These are phyloP conservation scores for Scelioninae gen. 1 DNA, from an alignment of 2,888 invertebrate genomes.

Conservation along the genomic window DNA sequence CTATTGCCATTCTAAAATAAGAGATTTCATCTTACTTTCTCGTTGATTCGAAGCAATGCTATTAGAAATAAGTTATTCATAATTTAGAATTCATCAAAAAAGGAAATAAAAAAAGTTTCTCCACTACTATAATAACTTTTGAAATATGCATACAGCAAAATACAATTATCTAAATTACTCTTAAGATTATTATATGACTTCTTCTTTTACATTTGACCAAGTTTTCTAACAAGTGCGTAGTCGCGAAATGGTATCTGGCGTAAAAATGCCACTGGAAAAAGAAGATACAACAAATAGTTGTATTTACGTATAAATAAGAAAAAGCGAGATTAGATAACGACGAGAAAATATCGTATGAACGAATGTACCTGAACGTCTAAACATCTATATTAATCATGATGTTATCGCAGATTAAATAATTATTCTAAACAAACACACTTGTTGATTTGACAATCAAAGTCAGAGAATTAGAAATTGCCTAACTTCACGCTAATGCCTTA, in stretches of 20 bases:
- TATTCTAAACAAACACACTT: conserved; percentile 40
- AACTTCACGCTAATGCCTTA: background rate
- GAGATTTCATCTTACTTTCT: conserved; percentile 6
- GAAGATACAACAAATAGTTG: conserved; percentile 11
- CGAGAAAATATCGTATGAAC: conserved; percentile 15
- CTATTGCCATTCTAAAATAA: conserved; percentile 17
- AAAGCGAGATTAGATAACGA: conserved; percentile 52
- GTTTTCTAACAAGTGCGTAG: too few species aligned
- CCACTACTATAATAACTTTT: background rate
- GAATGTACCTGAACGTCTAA: conserved; percentile 28
- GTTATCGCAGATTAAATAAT: conserved; percentile 48
- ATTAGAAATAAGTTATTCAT: conserved; percentile 2
- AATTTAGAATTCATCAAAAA: background rate
- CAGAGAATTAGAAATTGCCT: conserved; percentile 15
- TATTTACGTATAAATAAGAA: conserved; percentile 40
- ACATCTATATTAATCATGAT: conserved; percentile 54
- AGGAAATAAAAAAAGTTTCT: too few species aligned
- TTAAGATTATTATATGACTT: too few species aligned
- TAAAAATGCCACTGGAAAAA: conserved; percentile 3
- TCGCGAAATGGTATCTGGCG: background rate
- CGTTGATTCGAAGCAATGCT: background rate
- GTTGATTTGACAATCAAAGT: conserved; percentile 15
- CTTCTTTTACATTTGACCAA: too few species aligned
- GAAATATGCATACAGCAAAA: background rate
- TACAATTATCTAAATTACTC: too few species aligned